Conservation (phyloP, 2,888 invertebrate species). For the Craniophora ligustri region DNA sequence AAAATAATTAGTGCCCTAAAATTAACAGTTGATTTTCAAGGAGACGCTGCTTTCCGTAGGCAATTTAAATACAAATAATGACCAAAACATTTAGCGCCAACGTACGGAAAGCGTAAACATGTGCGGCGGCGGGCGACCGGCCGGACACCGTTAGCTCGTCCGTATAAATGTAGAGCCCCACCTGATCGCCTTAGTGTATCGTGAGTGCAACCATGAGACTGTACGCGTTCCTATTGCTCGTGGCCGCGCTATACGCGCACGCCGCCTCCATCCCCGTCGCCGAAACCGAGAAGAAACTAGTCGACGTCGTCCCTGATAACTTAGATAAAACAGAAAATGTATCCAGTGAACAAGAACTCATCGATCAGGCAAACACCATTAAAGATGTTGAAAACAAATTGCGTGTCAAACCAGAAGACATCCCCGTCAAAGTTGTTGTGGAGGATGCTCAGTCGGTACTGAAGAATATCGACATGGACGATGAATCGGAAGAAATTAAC, state of each 20-base stretch:
- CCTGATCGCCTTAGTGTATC: slow-evolving; percentile 67
- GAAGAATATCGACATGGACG: slow-evolving; percentile 57
- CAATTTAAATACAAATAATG: slow-evolving; percentile 79
- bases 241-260: slow-evolving; percentile 69
- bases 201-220: slow-evolving; percentile 75
- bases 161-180: slow-evolving; percentile 77
- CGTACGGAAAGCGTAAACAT: slow-evolving; percentile 71
- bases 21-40: slow-evolving; percentile 52
- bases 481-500: slow-evolving; percentile 63
- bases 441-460: slow-evolving; percentile 60
- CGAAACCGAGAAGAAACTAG: slow-evolving; percentile 51
- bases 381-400: slow-evolving; percentile 71
- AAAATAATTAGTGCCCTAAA: slow-evolving; percentile 6
- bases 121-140: slow-evolving; percentile 58
- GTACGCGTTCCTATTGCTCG: slow-evolving; percentile 71
- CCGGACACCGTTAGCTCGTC: slow-evolving; percentile 76
- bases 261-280: slow-evolving; percentile 70
- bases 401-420: slow-evolving; percentile 61
- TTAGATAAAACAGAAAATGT: slow-evolving; percentile 61
- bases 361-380: slow-evolving; percentile 63
- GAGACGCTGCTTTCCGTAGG: slow-evolving; percentile 48
- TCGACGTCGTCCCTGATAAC: slow-evolving; percentile 53
- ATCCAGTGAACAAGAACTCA: slow-evolving; percentile 62
- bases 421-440: slow-evolving; percentile 76
- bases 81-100: slow-evolving; percentile 75